Evolutionary conservation across 2,888 invertebrate genomes (phyloP), one percentile per base, ranked within the genome.

Genomic region (Caprella mutica): DNA sequence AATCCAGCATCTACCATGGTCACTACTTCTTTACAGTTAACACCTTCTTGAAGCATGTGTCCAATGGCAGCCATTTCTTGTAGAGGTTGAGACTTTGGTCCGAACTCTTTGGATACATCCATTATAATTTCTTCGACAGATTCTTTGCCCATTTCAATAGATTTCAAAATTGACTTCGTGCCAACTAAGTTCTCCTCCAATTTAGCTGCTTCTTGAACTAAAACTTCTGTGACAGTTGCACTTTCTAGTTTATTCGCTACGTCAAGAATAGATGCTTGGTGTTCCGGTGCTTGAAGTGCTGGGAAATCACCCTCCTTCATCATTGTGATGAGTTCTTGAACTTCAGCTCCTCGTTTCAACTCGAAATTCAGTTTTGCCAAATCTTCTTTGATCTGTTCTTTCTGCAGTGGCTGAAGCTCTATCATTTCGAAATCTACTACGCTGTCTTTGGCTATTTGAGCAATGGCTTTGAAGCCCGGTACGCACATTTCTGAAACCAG

Each of bases 241-340:
- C 40, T 43, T 35, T 57, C 59, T 5, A 63, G 46, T 23, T 55
- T 54, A 33, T 57, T 51, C 3, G 52, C 63, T 26, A 63, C 63
- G n/a, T 63, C 63, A 14, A 59, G 9, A 19, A 63, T 44, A 29
- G 48, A 39, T 23, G 59, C 59, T 40, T 63, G 63, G 23, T 55
- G 55, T 17, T 56, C 39, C n/a, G 55, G 39, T 12, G 43, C 43
- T 42, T 63, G 55, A 23, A 63, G 55, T 19, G 57, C 40, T 12
- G 52, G 52, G 52, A 63, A 63, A 35, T 63, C 59, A 43, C 50
- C 59, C 43, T 63, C 63, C 30, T 63, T 63, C 35, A 63, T 42
- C 63, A 63, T 63, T n/a, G 63, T 59, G 57, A 63, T 57, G 2
- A 63, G 52, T 55, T 63, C 63, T 52, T 59, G 57, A 26, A 63